A percentile compares a stretch with the other conserved stretches of the same genome.
phyloP scores from a whole-genome alignment of 2,888 invertebrate genomes.

The Spicauda simplicius region DNA sequence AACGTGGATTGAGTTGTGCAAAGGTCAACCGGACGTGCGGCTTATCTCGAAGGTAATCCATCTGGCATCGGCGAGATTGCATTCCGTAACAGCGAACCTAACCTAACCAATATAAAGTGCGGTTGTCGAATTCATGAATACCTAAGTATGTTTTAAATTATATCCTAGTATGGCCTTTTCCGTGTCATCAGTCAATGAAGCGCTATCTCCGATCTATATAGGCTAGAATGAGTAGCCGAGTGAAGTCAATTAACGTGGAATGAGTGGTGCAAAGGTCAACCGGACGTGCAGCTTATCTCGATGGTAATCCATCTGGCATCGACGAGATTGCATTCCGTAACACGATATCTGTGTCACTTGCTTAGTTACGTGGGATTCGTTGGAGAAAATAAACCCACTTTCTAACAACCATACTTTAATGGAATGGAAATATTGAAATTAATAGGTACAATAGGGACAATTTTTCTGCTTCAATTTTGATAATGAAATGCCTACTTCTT shows the following conservation, averaged over 20 bases:
- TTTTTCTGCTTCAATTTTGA: too few species aligned
- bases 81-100: slow-evolving; percentile 39
- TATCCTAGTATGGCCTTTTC: too few species aligned
- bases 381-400: neutral
- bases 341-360: neutral
- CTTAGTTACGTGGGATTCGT: neutral
- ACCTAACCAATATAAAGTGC: too few species aligned
- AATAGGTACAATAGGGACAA: too few species aligned
- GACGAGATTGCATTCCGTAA: slow-evolving; percentile 40
- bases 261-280: slow-evolving; percentile 38
- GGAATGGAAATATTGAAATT: too few species aligned
- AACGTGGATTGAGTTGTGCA: slow-evolving; percentile 5
- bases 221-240: neutral
- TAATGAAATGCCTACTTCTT: too few species aligned
- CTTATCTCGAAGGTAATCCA: slow-evolving; percentile 44
- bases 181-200: too few species aligned
- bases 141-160: too few species aligned
- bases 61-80: slow-evolving; percentile 35
- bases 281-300: slow-evolving; percentile 42
- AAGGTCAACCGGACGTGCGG: slow-evolving; percentile 42
- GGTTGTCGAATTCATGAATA: too few species aligned
- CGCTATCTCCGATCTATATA: neutral
- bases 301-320: slow-evolving; percentile 40
- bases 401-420: neutral
- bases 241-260: neutral